Base-by-base conservation (phyloP, 2,888 invertebrate genomes). In the Lasioglossum vierecki region DNA sequence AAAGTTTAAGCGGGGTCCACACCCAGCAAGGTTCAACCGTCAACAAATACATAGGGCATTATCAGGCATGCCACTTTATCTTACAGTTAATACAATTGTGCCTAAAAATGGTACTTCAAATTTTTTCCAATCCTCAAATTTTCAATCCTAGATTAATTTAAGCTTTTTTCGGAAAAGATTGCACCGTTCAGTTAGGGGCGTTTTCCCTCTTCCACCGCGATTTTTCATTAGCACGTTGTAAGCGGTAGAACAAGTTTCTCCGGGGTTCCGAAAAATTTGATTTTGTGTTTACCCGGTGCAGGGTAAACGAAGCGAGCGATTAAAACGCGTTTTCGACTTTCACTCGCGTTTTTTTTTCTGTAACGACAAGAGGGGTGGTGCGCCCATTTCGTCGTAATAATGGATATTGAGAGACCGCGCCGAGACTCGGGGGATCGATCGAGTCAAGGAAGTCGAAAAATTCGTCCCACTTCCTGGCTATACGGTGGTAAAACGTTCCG, bases 361-460 rank as follows among this genome's bases (percentile, higher is more conserved):
- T 30, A 60, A 1, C 8, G 73, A 13, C 80, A 6, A 6, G 68
- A 78, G 76, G 79, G 78, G 72, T 53, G 74, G 74, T 39, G 72
- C 81, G 81, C 35, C 73, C 46, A 63, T 84, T 82, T 82, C 80
- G 83, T 35, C 82, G 84, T 80, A 84, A 87, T 87, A 87, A 88
- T 87, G 89, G 82, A 87, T 85, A 89, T 88, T 83, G 87, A 84
- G 87, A 87, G 84, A 80, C 78, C 78, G 68, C 66, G 85, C 84
- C 80, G 79, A 81, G 87, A 85, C 83, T 87, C 88, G 80, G 70
- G 85, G 89, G 87, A 89, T 89, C 89, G 89, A 89, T 89, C 85
- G 87, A 89, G 89, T 85, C 81, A 90, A 49, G 92, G 91, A 91
- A 89, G 91, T 90, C 82, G 80, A 88, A 88, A 90, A 88, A 90